Evolutionary conservation across 35 echinoderm and acorn worm genomes (phyloP).

Genomic region (Diadema setosum): DNA sequence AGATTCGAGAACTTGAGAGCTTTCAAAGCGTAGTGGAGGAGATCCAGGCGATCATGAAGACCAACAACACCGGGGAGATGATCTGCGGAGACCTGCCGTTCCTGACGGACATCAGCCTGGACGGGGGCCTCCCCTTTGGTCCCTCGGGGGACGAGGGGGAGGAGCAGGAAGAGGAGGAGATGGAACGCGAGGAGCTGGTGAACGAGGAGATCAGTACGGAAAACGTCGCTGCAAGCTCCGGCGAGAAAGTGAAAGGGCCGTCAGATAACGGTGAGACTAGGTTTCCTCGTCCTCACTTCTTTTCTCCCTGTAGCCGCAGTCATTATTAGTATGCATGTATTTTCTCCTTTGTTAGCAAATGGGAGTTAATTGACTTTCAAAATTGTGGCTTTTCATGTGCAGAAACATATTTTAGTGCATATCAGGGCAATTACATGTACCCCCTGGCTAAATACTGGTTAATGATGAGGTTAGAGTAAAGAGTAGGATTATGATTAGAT

Average conservation of each 20-base stretch:
- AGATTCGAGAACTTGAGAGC: constrained; percentile 59
- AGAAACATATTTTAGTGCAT: no score
- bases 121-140: not conserved
- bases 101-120: not conserved
- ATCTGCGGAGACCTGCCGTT: constrained; percentile 53
- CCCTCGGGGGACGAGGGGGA: not conserved
- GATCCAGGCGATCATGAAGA: not conserved
- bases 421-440: no score
- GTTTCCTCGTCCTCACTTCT: no score
- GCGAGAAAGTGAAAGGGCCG: not conserved
- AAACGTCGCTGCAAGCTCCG: not conserved
- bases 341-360: no score
- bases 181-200: not conserved
- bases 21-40: constrained; percentile 15
- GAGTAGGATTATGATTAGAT: no score
- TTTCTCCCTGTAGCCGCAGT: no score
- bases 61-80: constrained; percentile 30
- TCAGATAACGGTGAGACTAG: not conserved
- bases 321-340: no score
- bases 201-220: not conserved
- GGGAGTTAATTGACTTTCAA: no score
- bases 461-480: no score
- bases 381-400: no score
- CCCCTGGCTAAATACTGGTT: no score
- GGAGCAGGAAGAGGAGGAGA: not conserved